These are phyloP conservation scores for Sesamia inferens DNA, from an alignment of 2,888 invertebrate genomes.

Conservation along the genomic window DNA sequence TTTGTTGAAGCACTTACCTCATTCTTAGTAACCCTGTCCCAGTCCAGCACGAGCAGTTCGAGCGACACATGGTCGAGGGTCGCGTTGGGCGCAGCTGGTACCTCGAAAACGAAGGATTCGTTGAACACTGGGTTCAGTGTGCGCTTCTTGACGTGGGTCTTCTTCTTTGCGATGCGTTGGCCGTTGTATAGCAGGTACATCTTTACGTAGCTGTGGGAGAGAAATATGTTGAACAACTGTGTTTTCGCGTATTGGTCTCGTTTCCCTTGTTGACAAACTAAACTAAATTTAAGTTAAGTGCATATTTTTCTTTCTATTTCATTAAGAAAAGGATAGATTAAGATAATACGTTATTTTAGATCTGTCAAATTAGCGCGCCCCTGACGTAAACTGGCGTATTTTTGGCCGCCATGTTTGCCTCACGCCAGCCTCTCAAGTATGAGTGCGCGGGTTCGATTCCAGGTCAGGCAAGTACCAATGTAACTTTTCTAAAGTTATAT, in stretches of 20 bases:
- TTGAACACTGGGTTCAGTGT: conserved; percentile 99
- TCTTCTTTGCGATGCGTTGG: conserved; percentile 99
- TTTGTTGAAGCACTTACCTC: conserved; percentile 89
- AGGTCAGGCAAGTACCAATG: no score
- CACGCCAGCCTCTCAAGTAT: no score
- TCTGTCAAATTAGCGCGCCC: no score
- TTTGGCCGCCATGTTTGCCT: no score
- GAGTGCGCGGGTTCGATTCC: no score
- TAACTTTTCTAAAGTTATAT: no score
- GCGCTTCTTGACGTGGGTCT: conserved; percentile 99
- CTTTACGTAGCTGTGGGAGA: conserved; percentile 92
- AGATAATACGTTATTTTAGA: no score
- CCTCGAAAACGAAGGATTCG: conserved; percentile 99
- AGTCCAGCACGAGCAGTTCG: conserved; percentile 97
- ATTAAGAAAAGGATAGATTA: no score
- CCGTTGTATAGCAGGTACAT: conserved; percentile 99
- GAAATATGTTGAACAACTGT: background rate
- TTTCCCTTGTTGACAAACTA: no score
- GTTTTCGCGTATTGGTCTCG: background rate
- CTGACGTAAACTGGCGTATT: no score
- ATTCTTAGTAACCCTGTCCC: conserved; percentile 99
- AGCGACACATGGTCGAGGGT: conserved; percentile 95
- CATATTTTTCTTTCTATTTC: no score
- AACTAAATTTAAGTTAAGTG: no score
- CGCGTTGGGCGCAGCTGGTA: conserved; percentile 94